Evolutionary conservation across 30 jellyfish, hydroid and myxozoan genomes (phyloP).

Genomic region (Turritopsis dohrnii): DNA sequence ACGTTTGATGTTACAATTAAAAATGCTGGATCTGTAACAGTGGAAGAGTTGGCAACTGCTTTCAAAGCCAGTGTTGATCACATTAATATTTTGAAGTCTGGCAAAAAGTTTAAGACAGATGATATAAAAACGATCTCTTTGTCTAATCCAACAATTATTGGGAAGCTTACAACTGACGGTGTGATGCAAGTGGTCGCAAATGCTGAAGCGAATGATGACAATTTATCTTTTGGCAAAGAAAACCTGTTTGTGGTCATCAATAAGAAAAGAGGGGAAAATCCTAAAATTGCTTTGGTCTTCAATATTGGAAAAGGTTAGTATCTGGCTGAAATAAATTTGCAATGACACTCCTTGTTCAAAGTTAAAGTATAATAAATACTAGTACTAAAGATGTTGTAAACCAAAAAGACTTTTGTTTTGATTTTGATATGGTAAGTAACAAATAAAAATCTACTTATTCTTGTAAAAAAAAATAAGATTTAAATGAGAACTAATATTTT

Average conservation of each 20-base stretch:
- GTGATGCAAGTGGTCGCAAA: slow-evolving; percentile 20
- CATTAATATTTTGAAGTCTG: background rate
- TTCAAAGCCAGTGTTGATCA: slow-evolving; percentile 23
- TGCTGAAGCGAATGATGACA: slow-evolving; percentile 24
- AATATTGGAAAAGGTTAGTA: slow-evolving; percentile 24
- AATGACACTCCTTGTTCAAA: no score
- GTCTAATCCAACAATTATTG: slow-evolving; percentile 25
- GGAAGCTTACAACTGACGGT: slow-evolving; percentile 19
- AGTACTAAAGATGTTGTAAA: no score
- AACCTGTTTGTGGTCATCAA: slow-evolving; percentile 17
- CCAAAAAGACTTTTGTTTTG: no score
- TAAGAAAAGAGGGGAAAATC: slow-evolving; percentile 27
- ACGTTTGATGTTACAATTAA: slow-evolving; percentile 12
- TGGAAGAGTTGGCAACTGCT: slow-evolving; percentile 25
- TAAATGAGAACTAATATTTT: no score
- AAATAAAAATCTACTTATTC: no score
- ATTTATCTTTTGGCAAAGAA: slow-evolving; percentile 8
- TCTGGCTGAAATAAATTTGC: background rate
- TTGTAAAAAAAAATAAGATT: no score
- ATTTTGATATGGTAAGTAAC: no score
- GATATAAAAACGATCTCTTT: slow-evolving; percentile 10
- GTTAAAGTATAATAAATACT: no score
- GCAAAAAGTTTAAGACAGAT: slow-evolving; percentile 5
- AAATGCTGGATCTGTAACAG: background rate
- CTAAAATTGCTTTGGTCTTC: slow-evolving; percentile 22